Evolutionary conservation across 2,113 vertebrate species (phyloP).

Genomic region (Oncorhynchus clarkii): DNA sequence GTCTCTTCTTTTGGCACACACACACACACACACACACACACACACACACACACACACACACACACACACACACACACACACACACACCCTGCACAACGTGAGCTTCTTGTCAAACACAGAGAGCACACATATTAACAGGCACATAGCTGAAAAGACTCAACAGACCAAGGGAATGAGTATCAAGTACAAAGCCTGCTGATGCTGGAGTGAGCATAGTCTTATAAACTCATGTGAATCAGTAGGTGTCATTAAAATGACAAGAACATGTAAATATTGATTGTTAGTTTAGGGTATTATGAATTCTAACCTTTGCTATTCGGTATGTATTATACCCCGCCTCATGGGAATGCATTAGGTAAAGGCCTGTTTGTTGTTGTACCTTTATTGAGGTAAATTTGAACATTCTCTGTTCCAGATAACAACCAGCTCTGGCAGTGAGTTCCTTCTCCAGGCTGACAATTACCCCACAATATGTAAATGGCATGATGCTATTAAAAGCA

Average conservation of each 20-base stretch:
- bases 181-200: not conserved
- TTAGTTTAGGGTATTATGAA: not conserved
- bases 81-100: constrained; percentile 9
- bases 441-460: constrained; percentile 84
- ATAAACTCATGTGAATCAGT: not conserved
- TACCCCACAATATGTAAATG: constrained; percentile 83
- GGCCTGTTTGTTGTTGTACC: not conserved
- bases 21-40: not conserved
- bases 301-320: not conserved
- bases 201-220: no score
- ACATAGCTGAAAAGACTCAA: not conserved
- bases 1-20: constrained; percentile 9
- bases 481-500: constrained; percentile 85
- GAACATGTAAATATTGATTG: not conserved
- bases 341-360: not conserved
- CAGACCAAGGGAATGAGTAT: not conserved
- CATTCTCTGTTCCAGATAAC: constrained; percentile 72
- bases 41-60: no score
- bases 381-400: not conserved
- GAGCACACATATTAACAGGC: constrained; percentile 4
- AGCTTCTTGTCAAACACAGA: constrained; percentile 9
- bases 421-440: constrained; percentile 81
- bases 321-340: not conserved
- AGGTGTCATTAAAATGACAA: not conserved
- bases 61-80: no score